These are phyloP conservation scores for Rhadinocentrus ornatus DNA, from an alignment of 2,797 vertebrate species.

Conservation along the genomic window DNA sequence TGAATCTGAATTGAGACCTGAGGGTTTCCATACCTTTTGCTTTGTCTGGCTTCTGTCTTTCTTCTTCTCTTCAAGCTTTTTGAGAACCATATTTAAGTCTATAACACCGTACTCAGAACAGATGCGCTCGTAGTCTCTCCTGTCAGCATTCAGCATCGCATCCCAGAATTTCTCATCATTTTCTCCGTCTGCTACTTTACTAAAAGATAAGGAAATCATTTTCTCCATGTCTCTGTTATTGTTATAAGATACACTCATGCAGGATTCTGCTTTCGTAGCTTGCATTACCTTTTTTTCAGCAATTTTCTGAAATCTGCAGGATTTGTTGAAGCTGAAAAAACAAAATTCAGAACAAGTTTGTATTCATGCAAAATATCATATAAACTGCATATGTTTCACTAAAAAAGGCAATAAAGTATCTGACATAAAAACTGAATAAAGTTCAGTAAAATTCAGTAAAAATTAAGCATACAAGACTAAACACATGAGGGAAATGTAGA, in stretches of 20 bases:
- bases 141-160: slow-evolving; percentile 84
- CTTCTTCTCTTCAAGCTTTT: slow-evolving; percentile 83
- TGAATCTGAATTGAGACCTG: not conserved
- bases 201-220: slow-evolving; percentile 27
- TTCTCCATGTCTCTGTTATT: not conserved
- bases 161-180: slow-evolving; percentile 83
- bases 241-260: not conserved
- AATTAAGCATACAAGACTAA: not conserved
- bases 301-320: slow-evolving; percentile 84
- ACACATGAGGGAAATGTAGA: not conserved
- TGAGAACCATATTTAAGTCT: slow-evolving; percentile 84
- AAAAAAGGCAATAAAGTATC: not conserved
- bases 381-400: not conserved
- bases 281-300: slow-evolving; percentile 84
- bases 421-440: not conserved
- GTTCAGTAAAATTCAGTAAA: not conserved
- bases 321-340: slow-evolving; percentile 69
- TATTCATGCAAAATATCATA: not conserved
- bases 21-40: slow-evolving; percentile 74
- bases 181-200: slow-evolving; percentile 55
- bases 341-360: slow-evolving; percentile 3
- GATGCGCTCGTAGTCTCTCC: slow-evolving; percentile 87
- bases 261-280: not conserved
- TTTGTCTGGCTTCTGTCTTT: slow-evolving; percentile 73
- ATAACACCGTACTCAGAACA: slow-evolving; percentile 85